These are phyloP conservation scores for Acanthosepion lycidas DNA, from an alignment of 2,888 invertebrate species.

Conservation along the genomic window DNA sequence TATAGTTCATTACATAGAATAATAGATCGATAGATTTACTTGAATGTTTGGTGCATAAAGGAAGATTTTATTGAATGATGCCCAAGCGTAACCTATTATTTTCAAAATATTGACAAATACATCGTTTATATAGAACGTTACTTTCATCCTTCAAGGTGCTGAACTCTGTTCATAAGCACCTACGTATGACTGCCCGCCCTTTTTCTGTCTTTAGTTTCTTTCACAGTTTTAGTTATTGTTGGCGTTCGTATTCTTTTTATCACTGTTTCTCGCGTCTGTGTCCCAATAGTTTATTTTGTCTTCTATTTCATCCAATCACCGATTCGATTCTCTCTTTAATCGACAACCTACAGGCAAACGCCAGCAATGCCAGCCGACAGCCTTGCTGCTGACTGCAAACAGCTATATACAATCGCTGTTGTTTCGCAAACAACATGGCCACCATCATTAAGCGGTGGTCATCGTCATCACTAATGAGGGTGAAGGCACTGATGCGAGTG, in stretches of 20 bases:
- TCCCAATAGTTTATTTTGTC: not conserved
- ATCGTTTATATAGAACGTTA: not conserved
- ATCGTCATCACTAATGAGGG: constrained; percentile 33
- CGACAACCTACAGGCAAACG: not conserved
- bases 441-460: constrained; percentile 21
- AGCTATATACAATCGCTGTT: not conserved
- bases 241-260: not conserved
- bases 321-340: not conserved
- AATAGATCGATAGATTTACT: not conserved
- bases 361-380: not conserved
- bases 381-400: constrained; percentile 13
- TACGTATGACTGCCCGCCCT: not conserved
- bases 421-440: constrained; percentile 33
- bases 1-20: not conserved
- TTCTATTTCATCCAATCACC: not conserved
- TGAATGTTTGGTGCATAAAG: not conserved
- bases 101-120: not conserved
- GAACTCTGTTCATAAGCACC: not conserved
- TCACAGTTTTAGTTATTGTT: not conserved
- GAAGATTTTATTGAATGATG: not conserved
- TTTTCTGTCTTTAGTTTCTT: not conserved
- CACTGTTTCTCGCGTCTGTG: not conserved
- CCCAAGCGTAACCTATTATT: not conserved
- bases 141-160: not conserved
- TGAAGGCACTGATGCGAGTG: not conserved